Conservation (phyloP, 2,888 invertebrate genomes). For the Prosopocoilus inquinatus region DNA sequence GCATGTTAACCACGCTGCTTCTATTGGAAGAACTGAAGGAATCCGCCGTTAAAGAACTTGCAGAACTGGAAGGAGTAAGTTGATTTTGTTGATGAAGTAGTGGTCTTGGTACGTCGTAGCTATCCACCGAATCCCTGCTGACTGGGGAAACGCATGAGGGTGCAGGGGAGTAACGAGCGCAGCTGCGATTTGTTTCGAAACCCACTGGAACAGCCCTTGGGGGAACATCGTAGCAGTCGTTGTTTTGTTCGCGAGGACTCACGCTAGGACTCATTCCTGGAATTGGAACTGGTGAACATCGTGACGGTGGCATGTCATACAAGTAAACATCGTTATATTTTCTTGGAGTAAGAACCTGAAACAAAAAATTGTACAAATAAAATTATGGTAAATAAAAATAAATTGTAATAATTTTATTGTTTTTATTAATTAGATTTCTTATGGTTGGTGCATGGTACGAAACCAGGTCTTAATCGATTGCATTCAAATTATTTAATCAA, state of each 20-base stretch:
- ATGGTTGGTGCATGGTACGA: too few species aligned
- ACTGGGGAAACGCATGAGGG: conserved; percentile 50
- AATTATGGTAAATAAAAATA: too few species aligned
- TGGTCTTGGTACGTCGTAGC: conserved; percentile 67
- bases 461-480: too few species aligned
- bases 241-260: conserved; percentile 35
- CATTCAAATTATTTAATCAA: too few species aligned
- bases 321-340: conserved; percentile 72
- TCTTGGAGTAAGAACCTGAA: conserved; percentile 68
- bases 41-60: conserved; percentile 62
- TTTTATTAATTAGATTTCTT: too few species aligned
- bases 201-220: conserved; percentile 60
- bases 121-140: conserved; percentile 45
- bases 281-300: conserved; percentile 43
- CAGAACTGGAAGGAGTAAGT: conserved; percentile 66
- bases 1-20: conserved; percentile 54
- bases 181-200: conserved; percentile 56
- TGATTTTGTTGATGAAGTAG: conserved; percentile 54
- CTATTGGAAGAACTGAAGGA: conserved; percentile 58
- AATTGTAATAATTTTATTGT: too few species aligned
- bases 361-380: conserved; percentile 24
- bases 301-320: conserved; percentile 62
- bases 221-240: conserved; percentile 61
- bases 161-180: conserved; percentile 53
- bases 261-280: conserved; percentile 43